phyloP scores from a whole-genome alignment of 2,888 invertebrate species.

The Heteromyza rotundicornis region DNA sequence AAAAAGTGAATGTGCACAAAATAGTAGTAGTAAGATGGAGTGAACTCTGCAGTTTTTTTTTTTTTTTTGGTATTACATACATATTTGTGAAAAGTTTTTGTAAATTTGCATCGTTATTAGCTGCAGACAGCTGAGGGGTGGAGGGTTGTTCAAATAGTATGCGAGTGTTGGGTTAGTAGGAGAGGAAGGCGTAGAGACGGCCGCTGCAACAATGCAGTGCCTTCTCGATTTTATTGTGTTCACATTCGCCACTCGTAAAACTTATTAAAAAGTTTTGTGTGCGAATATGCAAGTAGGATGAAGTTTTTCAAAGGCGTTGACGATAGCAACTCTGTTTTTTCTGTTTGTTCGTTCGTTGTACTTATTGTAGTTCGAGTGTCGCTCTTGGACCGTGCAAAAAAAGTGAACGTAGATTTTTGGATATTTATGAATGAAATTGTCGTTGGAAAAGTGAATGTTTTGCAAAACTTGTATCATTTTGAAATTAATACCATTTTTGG shows the following conservation, averaged over 20 bases:
- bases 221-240: conserved; percentile 48
- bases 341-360: too few species aligned
- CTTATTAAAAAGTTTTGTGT: conserved; percentile 52
- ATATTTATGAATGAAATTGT: conserved; percentile 12
- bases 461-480: not conserved
- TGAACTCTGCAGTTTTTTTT: not conserved
- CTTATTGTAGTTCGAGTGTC: not conserved
- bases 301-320: too few species aligned
- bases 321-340: too few species aligned
- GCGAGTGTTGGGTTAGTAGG: too few species aligned
- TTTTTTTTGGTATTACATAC: not conserved
- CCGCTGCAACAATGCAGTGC: not conserved
- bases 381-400: not conserved
- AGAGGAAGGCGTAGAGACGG: not conserved
- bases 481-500: not conserved
- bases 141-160: conserved; percentile 19
- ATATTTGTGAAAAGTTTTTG: not conserved
- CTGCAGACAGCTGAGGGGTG: conserved; percentile 28
- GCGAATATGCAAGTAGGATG: conserved; percentile 22
- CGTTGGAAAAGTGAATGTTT: conserved; percentile 7
- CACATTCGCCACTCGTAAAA: conserved; percentile 53
- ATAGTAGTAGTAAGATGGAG: not conserved
- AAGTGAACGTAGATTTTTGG: not conserved
- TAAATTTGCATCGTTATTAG: conserved; percentile 43
- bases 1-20: conserved; percentile 32